These are phyloP conservation scores for Xylota sylvarum DNA, from an alignment of 2,888 invertebrate genomes.

Conservation along the genomic window DNA sequence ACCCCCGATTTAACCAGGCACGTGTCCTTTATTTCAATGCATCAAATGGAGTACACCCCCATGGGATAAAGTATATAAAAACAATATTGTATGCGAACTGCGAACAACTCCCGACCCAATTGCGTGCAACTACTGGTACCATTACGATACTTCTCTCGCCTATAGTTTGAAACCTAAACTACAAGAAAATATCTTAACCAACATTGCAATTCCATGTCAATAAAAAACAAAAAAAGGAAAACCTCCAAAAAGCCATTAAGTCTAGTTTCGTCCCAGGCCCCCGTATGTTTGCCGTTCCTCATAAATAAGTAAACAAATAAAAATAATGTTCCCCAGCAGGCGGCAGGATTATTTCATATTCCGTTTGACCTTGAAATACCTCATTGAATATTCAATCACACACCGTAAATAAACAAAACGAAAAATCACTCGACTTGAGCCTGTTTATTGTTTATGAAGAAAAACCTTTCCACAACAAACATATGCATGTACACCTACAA, in stretches of 20 bases:
- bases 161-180: neutral
- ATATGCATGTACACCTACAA: no score
- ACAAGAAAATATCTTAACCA: neutral
- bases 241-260: conserved; percentile 46
- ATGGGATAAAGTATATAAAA: no score
- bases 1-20: no score
- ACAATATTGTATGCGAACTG: no score
- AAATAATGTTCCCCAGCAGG: conserved; percentile 37
- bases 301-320: conserved; percentile 57
- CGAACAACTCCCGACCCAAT: neutral
- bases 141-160: neutral
- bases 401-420: conserved; percentile 50
- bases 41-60: no score
- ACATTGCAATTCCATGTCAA: conserved; percentile 41
- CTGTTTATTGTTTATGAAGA: conserved; percentile 41
- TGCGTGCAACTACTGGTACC: conserved; percentile 8
- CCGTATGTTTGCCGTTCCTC: conserved; percentile 13
- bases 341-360: conserved; percentile 19
- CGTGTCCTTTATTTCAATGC: no score
- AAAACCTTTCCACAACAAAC: neutral
- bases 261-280: conserved; percentile 7
- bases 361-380: conserved; percentile 54
- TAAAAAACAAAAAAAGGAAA: conserved; percentile 14
- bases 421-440: conserved; percentile 36
- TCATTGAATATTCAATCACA: conserved; percentile 65